Base-by-base conservation (phyloP, 2,797 vertebrate species). In the Onychomys arenicola region DNA sequence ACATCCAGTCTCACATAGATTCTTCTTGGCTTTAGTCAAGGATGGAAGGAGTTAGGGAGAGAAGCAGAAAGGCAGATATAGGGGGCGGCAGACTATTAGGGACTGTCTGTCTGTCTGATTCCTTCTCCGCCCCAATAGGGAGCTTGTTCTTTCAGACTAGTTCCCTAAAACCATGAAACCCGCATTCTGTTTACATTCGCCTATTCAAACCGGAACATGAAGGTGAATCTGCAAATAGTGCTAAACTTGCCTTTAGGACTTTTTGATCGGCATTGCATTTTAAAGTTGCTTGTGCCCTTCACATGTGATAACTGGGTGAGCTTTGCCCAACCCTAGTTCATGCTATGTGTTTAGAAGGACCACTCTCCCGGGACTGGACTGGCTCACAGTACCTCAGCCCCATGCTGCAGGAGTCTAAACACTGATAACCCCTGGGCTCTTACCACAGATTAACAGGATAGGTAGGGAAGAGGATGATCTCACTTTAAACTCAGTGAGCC, bases 141-240 rank as follows among this genome's bases (percentile, higher is more conserved):
- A 94, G 61, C 29, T 71, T 90, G 43, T 43, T 95, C 82, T 82
- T 87, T 91, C 55, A 76, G 84, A 65, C 76, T 32, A 6, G n/a
- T 65, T 90, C 81, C 92, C 46, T 57, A 32, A 75, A 73, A 91
- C 94, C 69, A 93, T 57, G 65, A 77, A n/a, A 91, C 34, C 87
- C 83, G 77, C 46, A 57, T 9, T 93, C 92, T 96, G 97, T 94
- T 97, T 95, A 93, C 52, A 69, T 27, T 85, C 57, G 65, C 91
- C 90, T 90, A 65, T 57, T 77, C 88, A 73, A 8, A 19, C 40
- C 21, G 23, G 90, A 94, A 84, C 88, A 92, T 3, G 92, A 84
- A 86, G 86, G 92, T 84, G 69, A 52, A 57, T 96, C 65, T 19
- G 14, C 46, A 63, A 57, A 80, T 29, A 67, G 86, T 46, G 80